Conservation (phyloP, 2,797 vertebrate genomes). For the Brachymystax lenok region DNA sequence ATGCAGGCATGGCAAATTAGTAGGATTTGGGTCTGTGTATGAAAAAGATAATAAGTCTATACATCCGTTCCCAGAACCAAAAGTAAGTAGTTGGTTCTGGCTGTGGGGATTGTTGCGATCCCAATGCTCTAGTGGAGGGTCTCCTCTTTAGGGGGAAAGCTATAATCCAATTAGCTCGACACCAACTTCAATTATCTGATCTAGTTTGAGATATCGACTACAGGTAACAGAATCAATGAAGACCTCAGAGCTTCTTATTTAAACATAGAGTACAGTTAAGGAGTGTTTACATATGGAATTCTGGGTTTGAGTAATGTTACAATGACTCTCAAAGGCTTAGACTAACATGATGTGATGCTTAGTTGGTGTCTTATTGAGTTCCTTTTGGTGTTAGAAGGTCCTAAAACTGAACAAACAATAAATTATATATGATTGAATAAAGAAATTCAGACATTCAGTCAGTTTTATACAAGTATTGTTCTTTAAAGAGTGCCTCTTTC, state of each 20-base stretch:
- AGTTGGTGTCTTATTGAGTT: not conserved
- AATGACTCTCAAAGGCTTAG: not conserved
- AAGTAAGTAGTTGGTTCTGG: not conserved
- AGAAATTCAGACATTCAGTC: not conserved
- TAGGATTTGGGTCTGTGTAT: no score
- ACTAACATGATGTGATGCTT: not conserved
- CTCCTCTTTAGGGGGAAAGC: slow-evolving; percentile 76
- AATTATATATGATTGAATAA: not conserved
- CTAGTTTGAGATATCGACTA: slow-evolving; percentile 79
- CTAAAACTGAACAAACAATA: not conserved
- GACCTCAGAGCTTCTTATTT: slow-evolving; percentile 70
- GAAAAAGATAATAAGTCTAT: no score
- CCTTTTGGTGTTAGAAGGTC: not conserved
- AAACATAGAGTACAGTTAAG: slow-evolving; percentile 48
- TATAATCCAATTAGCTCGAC: slow-evolving; percentile 84
- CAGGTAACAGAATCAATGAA: slow-evolving; percentile 76
- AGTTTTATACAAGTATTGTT: no score
- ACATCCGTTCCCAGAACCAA: not conserved
- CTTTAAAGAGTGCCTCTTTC: no score
- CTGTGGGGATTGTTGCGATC: slow-evolving; percentile 57
- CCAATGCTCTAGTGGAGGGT: slow-evolving; percentile 49
- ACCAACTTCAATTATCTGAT: slow-evolving; percentile 84
- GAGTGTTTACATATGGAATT: slow-evolving; percentile 20
- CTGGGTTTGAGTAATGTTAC: not conserved
- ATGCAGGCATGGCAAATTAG: no score